phyloP scores from a whole-genome alignment of 2,888 invertebrate genomes.

The Drosophila picticornis region DNA sequence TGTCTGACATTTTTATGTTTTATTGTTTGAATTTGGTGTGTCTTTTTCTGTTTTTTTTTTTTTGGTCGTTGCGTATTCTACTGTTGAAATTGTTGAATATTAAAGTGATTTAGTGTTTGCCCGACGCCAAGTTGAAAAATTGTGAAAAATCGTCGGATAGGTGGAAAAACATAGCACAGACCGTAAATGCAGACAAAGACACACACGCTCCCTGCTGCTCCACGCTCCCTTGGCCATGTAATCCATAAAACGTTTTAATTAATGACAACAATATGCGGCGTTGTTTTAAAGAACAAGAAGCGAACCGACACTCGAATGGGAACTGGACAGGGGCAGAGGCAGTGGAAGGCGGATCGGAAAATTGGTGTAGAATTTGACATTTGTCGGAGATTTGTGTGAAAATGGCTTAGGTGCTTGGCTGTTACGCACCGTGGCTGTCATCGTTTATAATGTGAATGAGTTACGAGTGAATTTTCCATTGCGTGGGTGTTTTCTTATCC shows the following conservation, averaged over 20 bases:
- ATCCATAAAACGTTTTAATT: constrained; percentile 82
- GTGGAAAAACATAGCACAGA: constrained; percentile 39
- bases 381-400: constrained; percentile 62
- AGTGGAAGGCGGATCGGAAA: constrained; percentile 10
- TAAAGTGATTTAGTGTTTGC: constrained; percentile 76
- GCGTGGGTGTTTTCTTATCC: constrained; percentile 61
- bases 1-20: constrained; percentile 66
- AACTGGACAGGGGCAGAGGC: neutral
- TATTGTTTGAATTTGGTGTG: constrained; percentile 68
- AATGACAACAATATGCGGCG: constrained; percentile 80
- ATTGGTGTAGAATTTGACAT: constrained; percentile 59
- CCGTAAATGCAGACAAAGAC: constrained; percentile 4
- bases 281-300: constrained; percentile 56
- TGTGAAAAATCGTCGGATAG: constrained; percentile 73
- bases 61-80: constrained; percentile 22
- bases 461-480: constrained; percentile 49
- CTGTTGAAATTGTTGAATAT: constrained; percentile 72
- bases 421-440: constrained; percentile 39
- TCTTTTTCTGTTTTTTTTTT: constrained; percentile 5
- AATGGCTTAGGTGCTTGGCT: constrained; percentile 49
- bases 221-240: constrained; percentile 61
- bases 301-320: constrained; percentile 12
- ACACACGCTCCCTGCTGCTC: constrained; percentile 19
- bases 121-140: constrained; percentile 72
- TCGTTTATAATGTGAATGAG: constrained; percentile 64